A percentile compares a stretch with the other conserved stretches of the same genome.
Evolutionary conservation across 1,140 invertebrate genomes (phyloP).

Genomic region (Aphelenchoides fujianensis): DNA sequence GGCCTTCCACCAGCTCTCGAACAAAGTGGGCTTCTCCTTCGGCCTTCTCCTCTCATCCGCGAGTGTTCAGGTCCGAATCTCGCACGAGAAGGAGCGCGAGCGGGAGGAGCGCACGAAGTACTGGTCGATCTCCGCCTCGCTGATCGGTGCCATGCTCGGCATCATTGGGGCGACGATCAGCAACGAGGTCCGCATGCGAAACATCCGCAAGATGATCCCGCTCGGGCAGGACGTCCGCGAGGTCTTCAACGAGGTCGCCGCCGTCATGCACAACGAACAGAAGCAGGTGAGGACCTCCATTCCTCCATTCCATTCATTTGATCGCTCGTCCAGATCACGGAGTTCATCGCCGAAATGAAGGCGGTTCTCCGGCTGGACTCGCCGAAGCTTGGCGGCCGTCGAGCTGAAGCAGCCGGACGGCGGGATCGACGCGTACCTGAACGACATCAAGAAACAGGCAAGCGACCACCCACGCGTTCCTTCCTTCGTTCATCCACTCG

Average conservation of each 20-base stretch:
- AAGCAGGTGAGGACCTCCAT: constrained; percentile 27
- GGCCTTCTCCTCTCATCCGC: constrained; percentile 12
- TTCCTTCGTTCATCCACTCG: too few species aligned
- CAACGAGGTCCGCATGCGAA: constrained; percentile 70
- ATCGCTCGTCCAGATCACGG: constrained; percentile 39
- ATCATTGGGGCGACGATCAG: constrained; percentile 71
- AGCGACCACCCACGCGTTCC: constrained; percentile 3
- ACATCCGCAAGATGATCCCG: constrained; percentile 68
- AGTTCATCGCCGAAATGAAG: constrained; percentile 43
- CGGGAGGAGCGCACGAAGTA: constrained; percentile 76
- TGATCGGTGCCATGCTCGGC: constrained; percentile 71
- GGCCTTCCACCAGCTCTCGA: constrained; percentile 70
- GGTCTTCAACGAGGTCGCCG: constrained; percentile 40
- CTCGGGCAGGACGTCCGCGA: constrained; percentile 55
- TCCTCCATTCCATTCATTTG: too few species aligned
- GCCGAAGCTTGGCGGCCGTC: constrained; percentile 25
- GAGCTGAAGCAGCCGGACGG: constrained; percentile 22
- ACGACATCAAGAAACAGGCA: constrained; percentile 45
- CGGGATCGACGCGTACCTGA: constrained; percentile 16
- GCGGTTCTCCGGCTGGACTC: constrained; percentile 39
- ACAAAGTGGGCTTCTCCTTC: constrained; percentile 57
- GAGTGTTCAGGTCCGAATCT: constrained; percentile 67
- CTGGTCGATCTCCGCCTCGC: constrained; percentile 73
- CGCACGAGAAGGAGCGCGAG: constrained; percentile 73
- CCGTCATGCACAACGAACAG: constrained; percentile 39